Base-by-base conservation (phyloP, 2,113 vertebrate species). In the Syrmaticus mikado region DNA sequence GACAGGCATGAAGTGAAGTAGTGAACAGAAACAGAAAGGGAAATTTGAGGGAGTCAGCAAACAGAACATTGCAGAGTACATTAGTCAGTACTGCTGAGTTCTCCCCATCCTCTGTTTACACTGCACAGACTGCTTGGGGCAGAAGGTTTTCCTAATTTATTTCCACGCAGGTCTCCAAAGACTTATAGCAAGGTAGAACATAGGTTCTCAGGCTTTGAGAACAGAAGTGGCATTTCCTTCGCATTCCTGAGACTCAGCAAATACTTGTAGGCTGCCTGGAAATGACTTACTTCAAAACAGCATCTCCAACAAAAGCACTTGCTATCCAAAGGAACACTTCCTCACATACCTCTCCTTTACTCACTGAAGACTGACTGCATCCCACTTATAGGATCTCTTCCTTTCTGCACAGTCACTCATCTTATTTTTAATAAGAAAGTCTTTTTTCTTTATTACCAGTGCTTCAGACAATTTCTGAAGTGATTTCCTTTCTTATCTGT, bases 401-500 rank as follows among this genome's bases (percentile, higher is more conserved):
- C 85, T 66, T 90, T 92, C 67, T 85, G 40, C 82, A 77, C 15
- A 91, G 66, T 32, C 58, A 85, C 61, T 41, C n/a, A 92, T 12
- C 27, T 48, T n/a, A 38, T 57, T 48, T 38, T 38, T 38, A 38
- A 38, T 38, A 38, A 38, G 10, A 38, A 38, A 66, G n/a, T 34
- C 75, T 65, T 81, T 25, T 32, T 85, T 32, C 28, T 73, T 82
- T 73, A 79, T n/a, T 73, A 76, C 65, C 46, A 79, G 15, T 85
- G 64, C 72, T 92, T 92, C 61, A 87, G 40, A 82, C 8, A 16
- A 72, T 82, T 82, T 93, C 71, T 82, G 48, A 87, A 89, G 57
- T 52, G 2, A 85, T 64, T 75, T 78, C 12, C 81, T 46, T 83
- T 94, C 8, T 10, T 22, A 21, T 38, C 74, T 79, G 38, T n/a